Base-by-base conservation (phyloP, 1,140 invertebrate genomes). In the Galleria mellonella region DNA sequence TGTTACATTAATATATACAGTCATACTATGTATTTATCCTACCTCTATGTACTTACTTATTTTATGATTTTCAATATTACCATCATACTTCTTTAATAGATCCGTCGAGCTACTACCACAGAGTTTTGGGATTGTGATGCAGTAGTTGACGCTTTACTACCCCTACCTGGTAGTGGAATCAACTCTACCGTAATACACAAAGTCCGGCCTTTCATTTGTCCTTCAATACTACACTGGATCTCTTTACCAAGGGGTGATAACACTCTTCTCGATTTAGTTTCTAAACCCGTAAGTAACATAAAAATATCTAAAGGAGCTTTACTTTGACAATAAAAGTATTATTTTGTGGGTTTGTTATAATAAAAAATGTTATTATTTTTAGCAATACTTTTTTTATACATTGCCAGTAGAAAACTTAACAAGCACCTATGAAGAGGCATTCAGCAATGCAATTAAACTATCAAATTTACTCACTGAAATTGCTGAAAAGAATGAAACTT, bases 81-180 rank as follows among this genome's bases (percentile, higher is more conserved):
- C n/a, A n/a, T n/a, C n/a, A 23, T 23, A 23, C 17, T 3, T 23
- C 6, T 23, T 2, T 23, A 23, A 1, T 44, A 87, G 83, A 55
- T 87, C 9, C 70, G 74, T 17, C 64, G 74, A 13, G 79, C 86
- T 10, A 51, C 73, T 0, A 61, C 58, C 0, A 72, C 72, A 6
- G 48, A 73, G n/a, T 87, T 87, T 51, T 87, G 86, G 86, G 86
- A 87, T 41, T 87, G 83, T 37, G 68, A 78, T 3, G 69, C 70
- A 0, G 47, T 87, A 0, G 29, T 86, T 1, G 46, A 58, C 3
- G 56, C 72, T 4, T 35, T 86, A 9, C 55, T 56, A 4, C 65
- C 79, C 0, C 64, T 72, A 0, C 62, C 70, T 0, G 64, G 62
- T 9, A 74, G 72, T 17, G 31, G 44, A 0, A 64, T 85, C 4